These are phyloP conservation scores for Leptodirus hochenwartii DNA, from an alignment of 2,888 invertebrate genomes.

Conservation along the genomic window DNA sequence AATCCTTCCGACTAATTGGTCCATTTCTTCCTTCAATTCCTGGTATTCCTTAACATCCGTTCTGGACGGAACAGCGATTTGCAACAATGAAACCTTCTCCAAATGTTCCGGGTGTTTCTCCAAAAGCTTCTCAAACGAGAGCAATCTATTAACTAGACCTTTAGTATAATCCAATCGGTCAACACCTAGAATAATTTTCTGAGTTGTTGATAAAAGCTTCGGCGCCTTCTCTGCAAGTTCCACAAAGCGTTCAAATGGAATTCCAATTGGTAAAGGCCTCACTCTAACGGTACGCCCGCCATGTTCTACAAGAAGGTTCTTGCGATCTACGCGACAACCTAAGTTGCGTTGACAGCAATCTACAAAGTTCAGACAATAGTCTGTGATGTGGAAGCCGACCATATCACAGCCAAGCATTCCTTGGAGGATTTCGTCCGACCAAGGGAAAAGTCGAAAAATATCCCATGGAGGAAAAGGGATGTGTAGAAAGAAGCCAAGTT, in stretches of 20 bases:
- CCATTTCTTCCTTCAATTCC: slow-evolving; percentile 78
- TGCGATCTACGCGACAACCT: slow-evolving; percentile 76
- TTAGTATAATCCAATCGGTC: slow-evolving; percentile 84
- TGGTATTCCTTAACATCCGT: slow-evolving; percentile 83
- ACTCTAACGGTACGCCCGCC: slow-evolving; percentile 73
- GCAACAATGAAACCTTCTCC: slow-evolving; percentile 66
- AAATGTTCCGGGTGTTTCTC: slow-evolving; percentile 73
- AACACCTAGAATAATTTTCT: slow-evolving; percentile 71
- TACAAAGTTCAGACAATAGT: slow-evolving; percentile 80
- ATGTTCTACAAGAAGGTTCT: slow-evolving; percentile 70
- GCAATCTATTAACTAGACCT: slow-evolving; percentile 66
- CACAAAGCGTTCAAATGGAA: slow-evolving; percentile 74
- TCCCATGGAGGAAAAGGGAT: slow-evolving; percentile 94
- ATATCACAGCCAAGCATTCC: slow-evolving; percentile 85
- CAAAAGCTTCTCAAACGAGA: slow-evolving; percentile 65
- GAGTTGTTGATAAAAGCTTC: slow-evolving; percentile 45
- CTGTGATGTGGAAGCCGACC: slow-evolving; percentile 84
- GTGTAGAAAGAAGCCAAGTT: slow-evolving; percentile 83
- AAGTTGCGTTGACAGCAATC: slow-evolving; percentile 77
- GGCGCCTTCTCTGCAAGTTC: slow-evolving; percentile 54
- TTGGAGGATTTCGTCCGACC: slow-evolving; percentile 86
- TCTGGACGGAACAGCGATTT: slow-evolving; percentile 75
- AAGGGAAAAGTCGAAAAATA: slow-evolving; percentile 74
- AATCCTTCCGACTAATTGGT: slow-evolving; percentile 72
- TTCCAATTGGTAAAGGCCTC: slow-evolving; percentile 73